Evolutionary conservation across 2,797 vertebrate species (phyloP).

Genomic region (Sebastes minor): DNA sequence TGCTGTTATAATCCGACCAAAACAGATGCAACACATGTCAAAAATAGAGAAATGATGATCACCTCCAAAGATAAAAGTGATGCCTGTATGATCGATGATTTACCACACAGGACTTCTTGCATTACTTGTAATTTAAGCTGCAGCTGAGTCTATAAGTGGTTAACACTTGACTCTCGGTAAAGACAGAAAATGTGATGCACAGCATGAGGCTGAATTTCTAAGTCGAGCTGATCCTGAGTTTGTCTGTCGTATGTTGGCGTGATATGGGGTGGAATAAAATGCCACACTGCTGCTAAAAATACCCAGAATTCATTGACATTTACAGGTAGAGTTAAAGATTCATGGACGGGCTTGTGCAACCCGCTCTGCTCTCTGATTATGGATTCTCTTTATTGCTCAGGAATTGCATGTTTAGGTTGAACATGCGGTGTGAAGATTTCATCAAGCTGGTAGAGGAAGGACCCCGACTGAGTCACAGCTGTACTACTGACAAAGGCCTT

Average conservation of each 20-base stretch:
- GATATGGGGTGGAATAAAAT: background rate
- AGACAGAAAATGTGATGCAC: background rate
- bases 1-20: background rate
- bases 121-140: background rate
- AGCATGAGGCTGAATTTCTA: background rate
- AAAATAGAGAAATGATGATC: background rate
- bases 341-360: background rate
- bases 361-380: background rate
- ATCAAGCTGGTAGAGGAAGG: background rate
- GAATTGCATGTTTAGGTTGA: slow-evolving; percentile 20
- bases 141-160: background rate
- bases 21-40: background rate
- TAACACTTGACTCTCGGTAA: background rate
- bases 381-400: slow-evolving; percentile 36
- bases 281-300: background rate
- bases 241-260: background rate
- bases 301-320: slow-evolving; percentile 32
- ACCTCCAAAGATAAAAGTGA: too few relatives aligned
- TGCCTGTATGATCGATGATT: background rate
- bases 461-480: background rate
- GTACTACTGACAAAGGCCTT: background rate
- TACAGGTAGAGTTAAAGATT: slow-evolving; percentile 34
- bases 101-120: background rate
- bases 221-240: background rate
- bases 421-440: background rate